Conservation (phyloP, 1,140 invertebrate species). For the Paramacrobiotus metropolitanus region DNA sequence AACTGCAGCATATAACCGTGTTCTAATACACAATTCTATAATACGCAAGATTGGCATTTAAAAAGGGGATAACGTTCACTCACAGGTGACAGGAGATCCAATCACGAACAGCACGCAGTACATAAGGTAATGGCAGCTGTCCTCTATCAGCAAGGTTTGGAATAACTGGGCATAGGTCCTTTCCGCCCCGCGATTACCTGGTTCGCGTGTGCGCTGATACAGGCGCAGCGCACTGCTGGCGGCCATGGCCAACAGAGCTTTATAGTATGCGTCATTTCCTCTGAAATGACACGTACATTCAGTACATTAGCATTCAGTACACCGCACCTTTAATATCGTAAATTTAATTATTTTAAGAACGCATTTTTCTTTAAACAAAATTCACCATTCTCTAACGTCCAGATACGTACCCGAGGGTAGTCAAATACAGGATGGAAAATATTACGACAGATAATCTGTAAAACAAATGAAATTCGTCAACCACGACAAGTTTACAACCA, state of each 20-base stretch:
- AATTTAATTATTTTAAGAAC: neutral
- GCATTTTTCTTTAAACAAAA: no score
- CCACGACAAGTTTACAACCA: no score
- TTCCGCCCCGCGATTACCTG: neutral
- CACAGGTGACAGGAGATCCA: slow-evolving; percentile 2
- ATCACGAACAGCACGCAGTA: slow-evolving; percentile 2
- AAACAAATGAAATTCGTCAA: neutral
- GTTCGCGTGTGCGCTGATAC: neutral
- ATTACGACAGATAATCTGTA: neutral
- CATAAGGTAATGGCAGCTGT: slow-evolving; percentile 1
- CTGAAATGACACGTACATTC: neutral
- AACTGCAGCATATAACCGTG: neutral
- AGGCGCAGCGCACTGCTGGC: neutral
- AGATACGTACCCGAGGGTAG: neutral
- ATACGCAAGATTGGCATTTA: neutral
- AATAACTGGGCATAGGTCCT: neutral
- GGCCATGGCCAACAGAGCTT: neutral
- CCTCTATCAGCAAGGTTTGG: neutral
- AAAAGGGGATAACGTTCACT: no score
- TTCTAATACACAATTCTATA: neutral
- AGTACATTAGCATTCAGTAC: neutral
- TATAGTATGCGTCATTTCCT: neutral
- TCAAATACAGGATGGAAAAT: neutral
- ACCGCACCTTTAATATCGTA: neutral
- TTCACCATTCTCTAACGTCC: no score